phyloP scores from a whole-genome alignment of 1,140 invertebrate genomes.

The Ptiloglossa arizonensis region DNA sequence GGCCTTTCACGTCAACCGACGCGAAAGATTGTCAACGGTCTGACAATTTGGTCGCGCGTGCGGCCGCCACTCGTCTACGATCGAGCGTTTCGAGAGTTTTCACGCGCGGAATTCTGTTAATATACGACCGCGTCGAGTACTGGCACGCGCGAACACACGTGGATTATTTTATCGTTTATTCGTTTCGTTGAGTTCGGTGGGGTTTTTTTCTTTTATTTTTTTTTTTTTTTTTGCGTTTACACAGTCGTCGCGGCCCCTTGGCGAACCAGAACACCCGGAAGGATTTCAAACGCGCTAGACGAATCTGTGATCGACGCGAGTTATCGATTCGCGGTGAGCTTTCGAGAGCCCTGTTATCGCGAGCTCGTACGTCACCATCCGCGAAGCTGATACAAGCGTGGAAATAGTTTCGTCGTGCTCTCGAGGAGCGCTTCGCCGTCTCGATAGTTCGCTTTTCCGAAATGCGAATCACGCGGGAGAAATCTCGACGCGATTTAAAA shows the following conservation, averaged over 20 bases:
- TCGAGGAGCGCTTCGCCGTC: too few species aligned
- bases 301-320: slow-evolving; percentile 35
- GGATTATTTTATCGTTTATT: too few species aligned
- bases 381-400: neutral
- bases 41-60: slow-evolving; percentile 53
- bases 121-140: slow-evolving; percentile 44
- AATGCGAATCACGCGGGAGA: too few species aligned
- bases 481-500: too few species aligned
- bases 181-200: too few species aligned
- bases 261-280: neutral
- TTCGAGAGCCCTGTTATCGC: neutral
- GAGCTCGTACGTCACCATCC: neutral
- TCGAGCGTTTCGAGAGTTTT: slow-evolving; percentile 53
- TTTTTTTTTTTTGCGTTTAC: neutral
- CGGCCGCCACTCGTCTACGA: slow-evolving; percentile 44
- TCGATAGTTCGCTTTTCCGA: too few species aligned
- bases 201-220: neutral
- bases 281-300: slow-evolving; percentile 17
- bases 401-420: neutral
- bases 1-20: slow-evolving; percentile 25
- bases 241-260: neutral
- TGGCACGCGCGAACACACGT: slow-evolving; percentile 1
- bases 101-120: slow-evolving; percentile 46
- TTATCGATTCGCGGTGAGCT: slow-evolving; percentile 15
- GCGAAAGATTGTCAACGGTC: slow-evolving; percentile 50